phyloP scores from a whole-genome alignment of 2,888 invertebrate species.

The Lacanobia oleracea region DNA sequence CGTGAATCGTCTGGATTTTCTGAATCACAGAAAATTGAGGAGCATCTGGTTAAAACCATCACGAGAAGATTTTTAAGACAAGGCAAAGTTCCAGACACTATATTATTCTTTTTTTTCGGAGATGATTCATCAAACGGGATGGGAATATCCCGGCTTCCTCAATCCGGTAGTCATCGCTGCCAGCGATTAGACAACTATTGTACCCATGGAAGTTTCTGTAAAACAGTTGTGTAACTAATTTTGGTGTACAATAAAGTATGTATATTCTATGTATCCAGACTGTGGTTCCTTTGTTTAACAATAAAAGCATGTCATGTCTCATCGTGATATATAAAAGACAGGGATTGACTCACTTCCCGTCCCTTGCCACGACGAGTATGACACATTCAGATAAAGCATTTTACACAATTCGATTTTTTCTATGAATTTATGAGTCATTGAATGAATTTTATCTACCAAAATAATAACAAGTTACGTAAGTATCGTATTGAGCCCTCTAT shows the following conservation, averaged over 20 bases:
- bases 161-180: too few relatives aligned
- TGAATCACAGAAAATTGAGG: neutral
- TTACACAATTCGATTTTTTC: neutral
- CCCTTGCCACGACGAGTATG: slow-evolving; percentile 7
- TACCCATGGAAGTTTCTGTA: too few relatives aligned
- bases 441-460: neutral
- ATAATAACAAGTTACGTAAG: neutral
- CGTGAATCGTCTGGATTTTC: neutral
- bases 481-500: neutral
- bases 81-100: neutral
- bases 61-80: neutral
- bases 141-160: too few relatives aligned
- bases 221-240: too few relatives aligned
- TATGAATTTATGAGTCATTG: neutral
- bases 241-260: too few relatives aligned
- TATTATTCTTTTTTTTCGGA: neutral
- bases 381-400: slow-evolving; percentile 1
- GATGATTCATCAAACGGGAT: too few relatives aligned
- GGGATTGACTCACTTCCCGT: slow-evolving; percentile 11
- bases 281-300: slow-evolving; percentile 13
- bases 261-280: neutral
- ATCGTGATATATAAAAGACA: neutral
- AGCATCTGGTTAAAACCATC: neutral
- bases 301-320: neutral
- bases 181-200: too few relatives aligned